phyloP scores from a whole-genome alignment of 2,797 vertebrate genomes.

The Moxostoma hubbsi region DNA sequence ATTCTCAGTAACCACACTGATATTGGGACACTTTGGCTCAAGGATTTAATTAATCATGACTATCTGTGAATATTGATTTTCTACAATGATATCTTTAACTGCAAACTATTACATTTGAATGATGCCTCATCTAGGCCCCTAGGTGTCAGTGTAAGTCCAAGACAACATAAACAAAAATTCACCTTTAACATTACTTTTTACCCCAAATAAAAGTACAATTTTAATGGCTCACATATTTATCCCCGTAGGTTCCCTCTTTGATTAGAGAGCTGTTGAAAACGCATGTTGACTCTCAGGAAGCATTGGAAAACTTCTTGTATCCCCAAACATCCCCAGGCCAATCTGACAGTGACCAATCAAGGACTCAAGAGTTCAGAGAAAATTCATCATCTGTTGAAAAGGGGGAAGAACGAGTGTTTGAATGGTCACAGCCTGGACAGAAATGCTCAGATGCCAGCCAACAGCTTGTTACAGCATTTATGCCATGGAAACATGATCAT shows the following conservation, averaged over 20 bases:
- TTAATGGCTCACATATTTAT: not conserved
- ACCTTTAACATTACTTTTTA: no score
- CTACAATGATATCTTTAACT: no score
- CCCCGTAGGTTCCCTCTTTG: constrained; percentile 70
- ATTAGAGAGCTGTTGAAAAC: constrained; percentile 75
- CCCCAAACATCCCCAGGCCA: constrained; percentile 43
- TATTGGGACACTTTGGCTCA: no score
- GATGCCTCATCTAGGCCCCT: no score
- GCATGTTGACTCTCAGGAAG: constrained; percentile 70
- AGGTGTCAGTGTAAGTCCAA: no score
- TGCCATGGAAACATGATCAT: constrained; percentile 68
- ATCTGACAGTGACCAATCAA: constrained; percentile 46
- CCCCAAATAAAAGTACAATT: not conserved
- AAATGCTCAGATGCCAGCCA: constrained; percentile 56
- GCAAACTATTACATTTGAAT: no score
- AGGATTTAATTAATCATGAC: no score
- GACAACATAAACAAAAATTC: no score
- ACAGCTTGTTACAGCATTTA: constrained; percentile 70
- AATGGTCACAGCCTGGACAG: constrained; percentile 58
- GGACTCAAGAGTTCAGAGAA: constrained; percentile 18
- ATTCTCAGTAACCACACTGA: no score
- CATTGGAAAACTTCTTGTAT: constrained; percentile 61
- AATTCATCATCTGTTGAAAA: constrained; percentile 48
- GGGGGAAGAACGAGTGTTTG: constrained; percentile 56
- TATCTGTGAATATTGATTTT: no score